Evolutionary conservation across 2,797 vertebrate species (phyloP).

Genomic region (Harpagifer antarcticus): DNA sequence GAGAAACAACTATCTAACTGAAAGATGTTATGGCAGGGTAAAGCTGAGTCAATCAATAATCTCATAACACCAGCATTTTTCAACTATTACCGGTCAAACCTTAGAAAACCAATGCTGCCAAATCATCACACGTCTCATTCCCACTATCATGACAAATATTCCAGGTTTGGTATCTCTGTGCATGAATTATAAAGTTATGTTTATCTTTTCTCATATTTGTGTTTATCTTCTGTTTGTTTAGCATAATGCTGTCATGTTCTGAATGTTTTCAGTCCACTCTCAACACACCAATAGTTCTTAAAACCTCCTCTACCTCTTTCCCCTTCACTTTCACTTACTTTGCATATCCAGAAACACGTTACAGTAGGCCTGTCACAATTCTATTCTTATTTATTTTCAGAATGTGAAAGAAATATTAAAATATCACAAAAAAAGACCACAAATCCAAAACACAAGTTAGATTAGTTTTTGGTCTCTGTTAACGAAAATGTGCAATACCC

Average conservation of each 20-base stretch:
- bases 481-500: no score
- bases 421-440: no score
- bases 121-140: conserved; percentile 9
- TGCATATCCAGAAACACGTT: conserved; percentile 7
- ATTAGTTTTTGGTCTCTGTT: no score
- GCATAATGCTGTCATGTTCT: conserved; percentile 18
- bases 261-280: conserved; percentile 7
- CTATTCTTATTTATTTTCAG: no score
- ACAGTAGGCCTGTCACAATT: no score
- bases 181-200: neutral
- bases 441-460: no score
- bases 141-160: conserved; percentile 22
- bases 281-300: conserved; percentile 1
- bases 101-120: conserved; percentile 38
- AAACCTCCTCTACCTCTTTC: conserved; percentile 61
- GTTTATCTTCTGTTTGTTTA: neutral
- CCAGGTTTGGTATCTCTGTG: conserved; percentile 31
- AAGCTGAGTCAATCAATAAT: conserved; percentile 56
- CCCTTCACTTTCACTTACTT: neutral
- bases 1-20: conserved; percentile 8
- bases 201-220: neutral
- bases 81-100: conserved; percentile 32
- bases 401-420: no score
- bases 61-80: conserved; percentile 56
- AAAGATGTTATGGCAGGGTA: conserved; percentile 31